phyloP scores from a whole-genome alignment of 2,113 vertebrate genomes.

The Oncorhynchus keta region DNA sequence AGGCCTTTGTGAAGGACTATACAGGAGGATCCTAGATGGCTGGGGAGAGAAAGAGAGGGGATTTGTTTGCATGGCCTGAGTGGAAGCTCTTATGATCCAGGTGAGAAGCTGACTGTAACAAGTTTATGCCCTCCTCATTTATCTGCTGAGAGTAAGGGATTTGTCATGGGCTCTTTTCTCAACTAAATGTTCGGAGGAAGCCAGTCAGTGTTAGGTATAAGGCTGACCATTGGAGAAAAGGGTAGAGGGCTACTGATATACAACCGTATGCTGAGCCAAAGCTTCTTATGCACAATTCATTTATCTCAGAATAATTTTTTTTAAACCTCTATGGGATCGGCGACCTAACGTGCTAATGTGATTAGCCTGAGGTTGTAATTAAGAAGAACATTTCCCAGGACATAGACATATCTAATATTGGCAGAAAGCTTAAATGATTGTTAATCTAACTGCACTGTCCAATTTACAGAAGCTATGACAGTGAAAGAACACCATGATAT shows the following conservation, averaged over 20 bases:
- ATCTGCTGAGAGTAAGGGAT: constrained; percentile 58
- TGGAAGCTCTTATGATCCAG: constrained; percentile 69
- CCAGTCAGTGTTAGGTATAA: constrained; percentile 57
- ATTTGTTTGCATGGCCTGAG: constrained; percentile 70
- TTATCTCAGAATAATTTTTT: constrained; percentile 4
- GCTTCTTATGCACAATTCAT: not conserved
- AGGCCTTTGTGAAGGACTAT: constrained; percentile 58
- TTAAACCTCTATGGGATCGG: constrained; percentile 35
- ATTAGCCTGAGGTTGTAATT: too few species aligned
- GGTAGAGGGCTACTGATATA: constrained; percentile 9
- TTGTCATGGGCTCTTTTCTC: constrained; percentile 19
- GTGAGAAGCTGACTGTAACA: constrained; percentile 77
- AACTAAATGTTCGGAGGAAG: constrained; percentile 45
- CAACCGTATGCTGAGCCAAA: not conserved
- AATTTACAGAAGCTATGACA: too few species aligned
- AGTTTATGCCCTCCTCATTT: constrained; percentile 67
- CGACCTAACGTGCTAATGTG: too few species aligned
- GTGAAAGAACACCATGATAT: too few species aligned
- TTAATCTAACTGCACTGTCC: too few species aligned
- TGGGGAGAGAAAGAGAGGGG: constrained; percentile 62
- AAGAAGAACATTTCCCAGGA: too few species aligned
- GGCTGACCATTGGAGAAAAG: constrained; percentile 29
- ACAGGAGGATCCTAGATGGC: constrained; percentile 60
- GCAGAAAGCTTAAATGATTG: too few species aligned
- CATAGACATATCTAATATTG: too few species aligned